Base-by-base conservation (phyloP, 1,140 invertebrate genomes). In the Ceratina australensis region DNA sequence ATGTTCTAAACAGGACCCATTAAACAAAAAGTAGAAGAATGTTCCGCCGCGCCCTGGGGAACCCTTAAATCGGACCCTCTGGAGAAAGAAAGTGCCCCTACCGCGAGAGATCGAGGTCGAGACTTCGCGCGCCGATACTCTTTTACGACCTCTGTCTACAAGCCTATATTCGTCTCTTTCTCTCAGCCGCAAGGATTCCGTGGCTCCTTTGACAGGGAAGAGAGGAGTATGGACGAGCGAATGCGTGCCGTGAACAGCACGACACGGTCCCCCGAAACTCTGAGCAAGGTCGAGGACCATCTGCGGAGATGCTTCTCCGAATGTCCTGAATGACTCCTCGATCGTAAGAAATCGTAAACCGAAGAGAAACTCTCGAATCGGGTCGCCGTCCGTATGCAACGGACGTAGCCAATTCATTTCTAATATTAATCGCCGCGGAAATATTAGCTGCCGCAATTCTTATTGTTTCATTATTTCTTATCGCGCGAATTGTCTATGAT, bases 31-130 rank as follows among this genome's bases (percentile, higher is more conserved):
- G 7, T 18, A 22, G 47, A 4, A 22, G 28, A 74, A 68, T 0
- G 16, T 56, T 56, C 24, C 5, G 24, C 56, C 60, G 66, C 79
- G 72, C 26, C 22, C 16, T 20, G 47, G 33, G 54, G 61, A 78
- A 61, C 77, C 77, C 74, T 57, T 61, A 54, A 42, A 24, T 71
- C 65, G 82, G 61, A 73, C 57, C 73, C 66, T 28, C 22, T 67
- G 68, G 61, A 75, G 71, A 83, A 86, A 87, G 85, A 87, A 87
- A 86, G 85, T 87, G 81, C 69, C 76, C 79, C 85, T 63, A 72
- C 73, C 28, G 77, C 78, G 80, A 82, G 84, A 87, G 78, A 87
- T 87, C 86, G 83, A 87, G 86, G 86, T 87, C 86, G 85, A 81
- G 79, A 80, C 81, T 81, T 75, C 0, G 77, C 60, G 60, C 72